These are phyloP conservation scores for Sarcophaga carnaria DNA, from an alignment of 2,888 invertebrate genomes.

Conservation along the genomic window DNA sequence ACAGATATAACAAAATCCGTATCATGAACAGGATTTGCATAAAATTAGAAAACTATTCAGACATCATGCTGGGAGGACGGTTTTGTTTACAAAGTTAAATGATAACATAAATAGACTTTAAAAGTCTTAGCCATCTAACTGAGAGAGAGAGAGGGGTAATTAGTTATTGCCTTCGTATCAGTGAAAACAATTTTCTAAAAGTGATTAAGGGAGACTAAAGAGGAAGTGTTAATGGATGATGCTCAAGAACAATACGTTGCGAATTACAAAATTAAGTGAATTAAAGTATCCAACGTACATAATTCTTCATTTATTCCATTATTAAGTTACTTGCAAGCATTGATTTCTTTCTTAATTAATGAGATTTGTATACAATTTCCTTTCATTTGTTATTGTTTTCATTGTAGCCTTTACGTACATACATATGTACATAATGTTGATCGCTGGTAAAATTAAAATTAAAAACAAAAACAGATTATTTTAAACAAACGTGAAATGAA, in stretches of 20 bases:
- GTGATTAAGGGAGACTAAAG: constrained; percentile 25
- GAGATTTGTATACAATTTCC: constrained; percentile 46
- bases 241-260: not conserved
- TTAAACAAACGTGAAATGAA: constrained; percentile 4
- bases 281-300: not conserved
- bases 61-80: constrained; percentile 5
- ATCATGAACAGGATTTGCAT: constrained; percentile 32
- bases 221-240: constrained; percentile 46
- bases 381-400: not conserved
- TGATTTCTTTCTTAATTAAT: constrained; percentile 47
- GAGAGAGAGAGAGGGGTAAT: not conserved
- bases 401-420: not conserved
- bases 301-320: not conserved
- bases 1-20: not conserved
- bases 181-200: constrained; percentile 23
- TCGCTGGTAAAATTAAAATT: constrained; percentile 10
- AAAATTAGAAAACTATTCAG: constrained; percentile 28
- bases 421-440: too few relatives aligned
- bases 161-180: too few relatives aligned
- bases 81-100: constrained; percentile 9
- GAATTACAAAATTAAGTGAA: constrained; percentile 40
- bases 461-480: constrained; percentile 19
- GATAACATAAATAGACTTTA: not conserved
- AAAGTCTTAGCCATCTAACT: not conserved
- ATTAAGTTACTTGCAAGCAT: constrained; percentile 24